Base-by-base conservation (phyloP, 2,888 invertebrate species). In the Cosmopolites sordidus region DNA sequence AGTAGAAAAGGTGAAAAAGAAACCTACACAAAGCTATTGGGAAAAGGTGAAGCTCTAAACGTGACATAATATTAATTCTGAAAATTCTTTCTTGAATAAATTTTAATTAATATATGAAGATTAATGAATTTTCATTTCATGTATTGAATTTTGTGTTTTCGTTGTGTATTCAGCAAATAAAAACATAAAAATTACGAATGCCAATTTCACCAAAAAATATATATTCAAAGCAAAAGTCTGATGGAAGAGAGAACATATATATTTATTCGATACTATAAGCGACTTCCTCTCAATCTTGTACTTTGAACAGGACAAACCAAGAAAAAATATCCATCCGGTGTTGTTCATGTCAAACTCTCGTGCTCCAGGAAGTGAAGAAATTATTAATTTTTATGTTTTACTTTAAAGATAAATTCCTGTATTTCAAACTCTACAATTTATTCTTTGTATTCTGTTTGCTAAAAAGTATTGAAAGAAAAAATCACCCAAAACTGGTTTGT, bases 291-390 rank as follows among this genome's bases (percentile, higher is more conserved):
- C 37, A 50, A 44, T 39, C 50, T 43, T 50, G 38, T 44, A 40
- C 39, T 17, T 44, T 50, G 44, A 43, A 50, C 9, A 29, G 9
- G 18, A 45, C 40, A 45, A 40, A 33, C 44, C 43, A 51, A 51
- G 14, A 45, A 45, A 30, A 40, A 41, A 40, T 45, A 45, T 40
- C 45, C 45, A 51, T 51, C 45, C 40, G 51, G 51, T 51, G 51
- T 51, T 29, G 39, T 22, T 33, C 48, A 43, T 43, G 43, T 44
- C 45, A 45, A 51, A 51, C 14, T 49, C 4, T 12, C 51, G 51
- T 51, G 51, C 51, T 51, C 40, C 45, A 51, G 43, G 43, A 29
- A 43, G 51, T 51, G 51, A 39, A 40, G 41, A 41, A n/a, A 12
- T 3, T 12, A n/a, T 33, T 12, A 33, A 12, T 33, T 12, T 33